Base-by-base conservation (phyloP, 1,140 invertebrate genomes). In the Listronotus oregonensis region DNA sequence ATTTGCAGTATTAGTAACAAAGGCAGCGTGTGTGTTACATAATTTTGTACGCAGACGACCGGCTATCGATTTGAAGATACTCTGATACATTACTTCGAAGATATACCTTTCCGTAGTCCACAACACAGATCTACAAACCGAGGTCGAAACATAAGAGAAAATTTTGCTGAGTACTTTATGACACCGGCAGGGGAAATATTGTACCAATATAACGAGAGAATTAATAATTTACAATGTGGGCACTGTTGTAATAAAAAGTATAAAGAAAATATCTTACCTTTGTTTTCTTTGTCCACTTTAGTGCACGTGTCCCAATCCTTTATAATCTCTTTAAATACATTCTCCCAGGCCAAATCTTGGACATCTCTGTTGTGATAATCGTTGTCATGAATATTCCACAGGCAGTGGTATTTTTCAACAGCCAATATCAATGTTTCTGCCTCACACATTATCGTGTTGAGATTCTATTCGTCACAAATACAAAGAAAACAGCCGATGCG, bases 341-440 rank as follows among this genome's bases (percentile, higher is more conserved):
- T 3, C 31, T 43, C 11, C 42, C 37, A 57, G n/a, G 42, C 55
- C 15, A 57, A 17, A 27, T 57, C 55, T 46, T 43, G 15, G 9
- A 1, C 17, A 57, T 58, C 55, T 39, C 39, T 39, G 17, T 43
- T 31, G 37, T 57, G 55, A 43, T 58, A 58, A 17, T 12, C 15
- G 10, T 43, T 14, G 17, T 43, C n/a, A 31, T 17, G 15, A 43
- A 44, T 18, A 43, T 57, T 17, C 51, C 51, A 54, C 17, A 54
- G 17, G 51, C 51, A 37, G 34, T 21, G 51, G 32, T 39, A 39
- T 37, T 44, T 57, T 57, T 57, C 55, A 12, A 57, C 42, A 27
- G 39, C 37, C 14, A 34, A 21, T 21, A 57, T 57, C 43, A 46
- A 18, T 17, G 15, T 57, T 43, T 46, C 40, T 18, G 55, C 40